Evolutionary conservation across 2,797 vertebrate genomes (phyloP), one percentile per base, ranked within the genome.

Genomic region (Acanthurus tractus): DNA sequence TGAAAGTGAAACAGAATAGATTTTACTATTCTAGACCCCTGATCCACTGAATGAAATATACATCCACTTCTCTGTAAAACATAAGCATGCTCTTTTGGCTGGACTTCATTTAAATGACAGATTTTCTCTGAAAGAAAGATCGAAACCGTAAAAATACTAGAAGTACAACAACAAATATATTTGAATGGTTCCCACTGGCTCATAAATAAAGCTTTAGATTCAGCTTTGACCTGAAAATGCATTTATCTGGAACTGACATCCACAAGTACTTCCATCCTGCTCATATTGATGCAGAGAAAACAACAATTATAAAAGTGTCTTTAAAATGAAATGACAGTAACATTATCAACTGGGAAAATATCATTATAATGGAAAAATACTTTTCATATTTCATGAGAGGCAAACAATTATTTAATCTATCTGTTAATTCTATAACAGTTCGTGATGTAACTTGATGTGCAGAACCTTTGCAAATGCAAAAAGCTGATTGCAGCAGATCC

Each of bases 251-350:
- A 50, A 42, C 38, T 23, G 61, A 25, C 15, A 25, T 15, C 40
- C 45, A 63, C 59, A 74, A 46, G 23, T n/a, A 34, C 22, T 25
- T 48, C 14, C 13, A 46, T 29, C 13, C 1, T 9, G 45, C 34
- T 70, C 50, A n/a, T 61, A 67, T 25, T 69, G n/a, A 77, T 54
- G 40, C 54, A 61, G 57, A 40, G 18, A 22, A 66, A 69, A 73
- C 23, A 70, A 49, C 34, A 50, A 1, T 77, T n/a, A 44, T n/a
- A 0, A 2, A 49, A 57, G 52, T 46, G 55, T 63, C 66, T 74
- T 70, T 48, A 29, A 29, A 29, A 65, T 71, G 15, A 78, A 77
- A 74, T 82, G 69, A 79, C 54, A 74, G 36, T 22, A 29, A 29
- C 25, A 29, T 29, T 29, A 50, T 49, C 10, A 70, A 55, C 20